Percentiles rank a stretch among this genome's conserved stretches.
Evolutionary conservation across 2,888 invertebrate genomes (phyloP).

Genomic region (Cyclophora albipunctata): DNA sequence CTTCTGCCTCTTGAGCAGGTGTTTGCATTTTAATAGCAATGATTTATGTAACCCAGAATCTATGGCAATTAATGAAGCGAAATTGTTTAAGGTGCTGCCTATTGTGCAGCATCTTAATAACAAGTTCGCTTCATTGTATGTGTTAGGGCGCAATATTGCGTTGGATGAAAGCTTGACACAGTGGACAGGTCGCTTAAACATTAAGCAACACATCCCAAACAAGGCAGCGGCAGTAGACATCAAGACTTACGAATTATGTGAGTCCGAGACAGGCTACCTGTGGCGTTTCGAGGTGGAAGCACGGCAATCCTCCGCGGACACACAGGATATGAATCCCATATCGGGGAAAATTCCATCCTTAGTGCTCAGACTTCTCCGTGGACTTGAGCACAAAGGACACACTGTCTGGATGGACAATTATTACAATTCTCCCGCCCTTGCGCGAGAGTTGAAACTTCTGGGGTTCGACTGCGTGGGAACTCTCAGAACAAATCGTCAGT

Average conservation of each 20-base stretch:
- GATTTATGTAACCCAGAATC: not conserved
- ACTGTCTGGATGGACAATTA: constrained; percentile 18
- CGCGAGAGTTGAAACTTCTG: constrained; percentile 13
- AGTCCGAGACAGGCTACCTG: constrained; percentile 18
- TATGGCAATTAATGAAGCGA: not conserved
- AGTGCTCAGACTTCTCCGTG: not conserved
- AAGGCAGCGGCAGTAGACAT: constrained; percentile 12
- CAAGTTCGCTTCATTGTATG: not conserved
- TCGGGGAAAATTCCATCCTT: not conserved
- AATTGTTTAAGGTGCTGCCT: not conserved
- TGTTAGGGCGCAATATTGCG: not conserved
- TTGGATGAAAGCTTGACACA: constrained; percentile 4
- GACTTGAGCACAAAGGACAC: constrained; percentile 12
- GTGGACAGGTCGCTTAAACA: constrained; percentile 5
- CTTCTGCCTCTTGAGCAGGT: constrained; percentile 8
- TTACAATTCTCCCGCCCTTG: constrained; percentile 18
- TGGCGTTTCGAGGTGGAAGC: constrained; percentile 12
- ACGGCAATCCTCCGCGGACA: not conserved
- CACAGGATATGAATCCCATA: not conserved
- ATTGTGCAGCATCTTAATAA: not conserved
- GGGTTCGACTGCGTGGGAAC: constrained; percentile 22
- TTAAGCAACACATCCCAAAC: constrained; percentile 8
- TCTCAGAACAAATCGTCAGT: constrained; percentile 14
- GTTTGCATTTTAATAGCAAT: constrained; percentile 12
- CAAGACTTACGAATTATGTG: constrained; percentile 20